Evolutionary conservation across 2,797 vertebrate genomes (phyloP).

Genomic region (Sternotherus odoratus): DNA sequence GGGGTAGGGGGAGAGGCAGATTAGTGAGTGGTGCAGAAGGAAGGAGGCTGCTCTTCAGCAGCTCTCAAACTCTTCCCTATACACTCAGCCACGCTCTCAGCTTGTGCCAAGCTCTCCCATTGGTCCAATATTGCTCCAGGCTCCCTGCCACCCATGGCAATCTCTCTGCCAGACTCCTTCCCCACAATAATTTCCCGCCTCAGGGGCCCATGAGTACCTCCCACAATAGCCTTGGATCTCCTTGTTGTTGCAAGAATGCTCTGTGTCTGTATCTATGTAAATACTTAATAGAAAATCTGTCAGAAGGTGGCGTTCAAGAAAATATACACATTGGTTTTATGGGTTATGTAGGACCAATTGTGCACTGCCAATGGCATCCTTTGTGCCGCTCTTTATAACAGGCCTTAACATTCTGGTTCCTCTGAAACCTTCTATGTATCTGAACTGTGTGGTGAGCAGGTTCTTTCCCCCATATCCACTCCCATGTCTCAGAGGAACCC

Average conservation of each 20-base stretch:
- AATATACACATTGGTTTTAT: not conserved
- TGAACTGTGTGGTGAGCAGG: not conserved
- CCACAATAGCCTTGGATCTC: not conserved
- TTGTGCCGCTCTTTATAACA: not conserved
- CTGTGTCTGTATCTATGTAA: not conserved
- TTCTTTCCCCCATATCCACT: not conserved
- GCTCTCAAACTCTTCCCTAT: not conserved
- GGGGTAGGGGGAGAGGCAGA: not conserved
- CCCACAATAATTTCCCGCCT: not conserved
- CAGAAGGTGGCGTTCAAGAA: not conserved
- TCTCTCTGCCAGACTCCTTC: accelerated
- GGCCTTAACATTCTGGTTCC: not conserved
- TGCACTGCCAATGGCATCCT: not conserved
- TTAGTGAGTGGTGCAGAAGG: not conserved
- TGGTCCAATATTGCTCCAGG: accelerated
- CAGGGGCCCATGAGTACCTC: not conserved
- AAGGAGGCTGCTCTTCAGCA: not conserved
- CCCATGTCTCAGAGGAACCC: not conserved
- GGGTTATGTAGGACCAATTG: not conserved
- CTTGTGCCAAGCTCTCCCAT: accelerated
- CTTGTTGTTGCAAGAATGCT: not conserved
- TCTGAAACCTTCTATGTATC: not conserved
- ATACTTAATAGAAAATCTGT: not conserved
- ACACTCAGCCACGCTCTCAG: not conserved
- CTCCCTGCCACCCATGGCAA: not conserved